Evolutionary conservation across 2,113 vertebrate species (phyloP).

Genomic region (Kobus ellipsiprymnus): DNA sequence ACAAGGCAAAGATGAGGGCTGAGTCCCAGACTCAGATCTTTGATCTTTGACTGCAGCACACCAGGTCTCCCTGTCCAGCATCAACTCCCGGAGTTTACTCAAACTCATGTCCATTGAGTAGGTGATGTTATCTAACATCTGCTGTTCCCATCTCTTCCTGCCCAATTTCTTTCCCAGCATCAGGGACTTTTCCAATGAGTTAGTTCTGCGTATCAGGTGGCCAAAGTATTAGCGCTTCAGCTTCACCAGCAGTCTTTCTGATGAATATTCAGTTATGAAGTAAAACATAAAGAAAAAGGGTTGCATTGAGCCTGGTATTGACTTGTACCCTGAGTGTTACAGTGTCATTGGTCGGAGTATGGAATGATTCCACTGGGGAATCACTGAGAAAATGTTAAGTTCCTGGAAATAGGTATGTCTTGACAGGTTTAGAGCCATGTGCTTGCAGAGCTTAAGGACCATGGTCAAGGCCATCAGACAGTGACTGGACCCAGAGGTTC

Average conservation of each 20-base stretch:
- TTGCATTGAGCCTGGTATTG: accelerated
- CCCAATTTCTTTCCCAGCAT: not conserved
- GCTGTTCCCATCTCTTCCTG: not conserved
- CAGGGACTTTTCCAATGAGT: not conserved
- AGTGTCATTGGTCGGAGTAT: too few relatives aligned
- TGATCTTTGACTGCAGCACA: not conserved
- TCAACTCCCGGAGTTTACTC: not conserved
- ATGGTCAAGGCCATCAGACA: conserved; percentile 58
- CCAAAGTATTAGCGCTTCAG: not conserved
- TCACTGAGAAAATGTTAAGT: conserved; percentile 50
- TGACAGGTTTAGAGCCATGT: conserved; percentile 60
- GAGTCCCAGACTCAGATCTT: not conserved
- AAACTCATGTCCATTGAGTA: not conserved
- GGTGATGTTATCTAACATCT: not conserved
- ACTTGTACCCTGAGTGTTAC: accelerated
- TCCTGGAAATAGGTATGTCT: conserved; percentile 61
- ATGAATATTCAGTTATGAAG: not conserved
- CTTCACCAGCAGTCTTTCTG: not conserved
- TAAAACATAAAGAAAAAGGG: accelerated
- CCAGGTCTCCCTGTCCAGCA: not conserved
- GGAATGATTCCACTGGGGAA: not conserved
- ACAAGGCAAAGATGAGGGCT: not conserved
- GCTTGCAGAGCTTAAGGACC: conserved; percentile 69
- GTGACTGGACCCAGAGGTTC: conserved; percentile 66
- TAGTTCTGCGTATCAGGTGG: not conserved